These are phyloP conservation scores for Aurelia aurita complex sp. Pacific DNA, from an alignment of 30 jellyfish, hydroid and myxozoan genomes.

Conservation along the genomic window DNA sequence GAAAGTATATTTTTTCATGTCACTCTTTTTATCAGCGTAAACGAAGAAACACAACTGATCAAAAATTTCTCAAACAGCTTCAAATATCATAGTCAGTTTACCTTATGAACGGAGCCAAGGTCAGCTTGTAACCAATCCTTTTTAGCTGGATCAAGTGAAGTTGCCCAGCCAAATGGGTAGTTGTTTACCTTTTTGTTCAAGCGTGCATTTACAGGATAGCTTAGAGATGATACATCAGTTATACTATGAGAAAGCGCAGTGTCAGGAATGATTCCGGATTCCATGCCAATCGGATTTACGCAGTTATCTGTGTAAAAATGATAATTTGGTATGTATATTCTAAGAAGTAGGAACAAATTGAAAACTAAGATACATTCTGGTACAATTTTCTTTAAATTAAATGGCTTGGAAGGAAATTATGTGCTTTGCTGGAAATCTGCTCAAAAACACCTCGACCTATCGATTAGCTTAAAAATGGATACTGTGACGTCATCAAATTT, in stretches of 20 bases:
- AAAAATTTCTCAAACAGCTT: background rate
- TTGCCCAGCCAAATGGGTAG: constrained; percentile 74
- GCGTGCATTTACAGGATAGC: constrained; percentile 40
- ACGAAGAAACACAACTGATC: background rate
- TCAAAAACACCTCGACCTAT: too few relatives aligned
- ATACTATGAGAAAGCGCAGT: constrained; percentile 61
- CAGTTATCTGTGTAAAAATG: constrained; percentile 51
- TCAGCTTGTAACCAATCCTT: constrained; percentile 77
- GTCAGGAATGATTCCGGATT: constrained; percentile 65
- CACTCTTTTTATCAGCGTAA: too few relatives aligned
- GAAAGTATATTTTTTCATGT: too few relatives aligned
- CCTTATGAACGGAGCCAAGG: constrained; percentile 86
- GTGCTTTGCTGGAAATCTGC: too few relatives aligned
- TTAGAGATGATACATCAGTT: background rate
- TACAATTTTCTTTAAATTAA: too few relatives aligned
- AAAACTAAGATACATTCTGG: too few relatives aligned
- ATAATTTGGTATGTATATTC: too few relatives aligned
- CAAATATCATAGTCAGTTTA: background rate
- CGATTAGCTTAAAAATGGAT: too few relatives aligned
- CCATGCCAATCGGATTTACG: constrained; percentile 76
- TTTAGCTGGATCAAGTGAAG: constrained; percentile 21
- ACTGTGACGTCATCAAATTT: too few relatives aligned
- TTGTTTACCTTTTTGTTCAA: constrained; percentile 41
- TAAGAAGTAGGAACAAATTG: too few relatives aligned
- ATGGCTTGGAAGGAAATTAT: too few relatives aligned